Percentiles rank a stretch among this genome's conserved stretches.
Conservation (phyloP, 2,113 vertebrate species). For the Haemorhous mexicanus region DNA sequence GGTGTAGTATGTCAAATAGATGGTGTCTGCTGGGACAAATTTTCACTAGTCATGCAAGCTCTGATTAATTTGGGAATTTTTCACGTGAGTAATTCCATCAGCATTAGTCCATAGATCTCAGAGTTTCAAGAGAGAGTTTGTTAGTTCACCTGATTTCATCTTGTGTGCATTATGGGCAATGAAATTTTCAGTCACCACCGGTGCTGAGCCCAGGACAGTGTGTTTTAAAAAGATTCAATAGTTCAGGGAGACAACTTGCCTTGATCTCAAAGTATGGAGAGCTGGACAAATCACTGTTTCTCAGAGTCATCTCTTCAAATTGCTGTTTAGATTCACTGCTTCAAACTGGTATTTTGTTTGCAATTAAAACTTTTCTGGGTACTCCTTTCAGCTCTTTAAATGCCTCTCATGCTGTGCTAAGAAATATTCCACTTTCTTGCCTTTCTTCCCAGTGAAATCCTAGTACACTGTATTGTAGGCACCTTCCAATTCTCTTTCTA, state of each 20-base stretch:
- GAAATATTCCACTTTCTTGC: not conserved
- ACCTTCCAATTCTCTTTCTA: not conserved
- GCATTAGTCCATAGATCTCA: not conserved
- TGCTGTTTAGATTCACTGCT: not conserved
- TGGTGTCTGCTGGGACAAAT: not conserved
- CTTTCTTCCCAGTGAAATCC: not conserved
- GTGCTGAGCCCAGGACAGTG: not conserved
- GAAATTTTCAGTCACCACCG: not conserved
- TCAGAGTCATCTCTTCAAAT: not conserved
- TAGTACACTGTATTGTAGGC: not conserved
- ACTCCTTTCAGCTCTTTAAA: not conserved
- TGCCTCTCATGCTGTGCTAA: not conserved
- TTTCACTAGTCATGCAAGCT: not conserved
- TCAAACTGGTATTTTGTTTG: not conserved
- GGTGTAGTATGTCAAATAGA: not conserved
- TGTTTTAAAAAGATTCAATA: not conserved
- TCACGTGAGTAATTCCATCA: not conserved
- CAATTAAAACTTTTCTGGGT: not conserved
- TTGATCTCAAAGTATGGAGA: not conserved
- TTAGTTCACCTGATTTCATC: not conserved
- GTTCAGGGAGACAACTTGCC: not conserved
- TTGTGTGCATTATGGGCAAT: not conserved
- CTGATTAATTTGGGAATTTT: not conserved
- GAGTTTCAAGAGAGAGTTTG: not conserved
- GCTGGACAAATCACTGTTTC: not conserved